Base-by-base conservation (phyloP, 2,888 invertebrate genomes). In the Ecliptopera silaceata region DNA sequence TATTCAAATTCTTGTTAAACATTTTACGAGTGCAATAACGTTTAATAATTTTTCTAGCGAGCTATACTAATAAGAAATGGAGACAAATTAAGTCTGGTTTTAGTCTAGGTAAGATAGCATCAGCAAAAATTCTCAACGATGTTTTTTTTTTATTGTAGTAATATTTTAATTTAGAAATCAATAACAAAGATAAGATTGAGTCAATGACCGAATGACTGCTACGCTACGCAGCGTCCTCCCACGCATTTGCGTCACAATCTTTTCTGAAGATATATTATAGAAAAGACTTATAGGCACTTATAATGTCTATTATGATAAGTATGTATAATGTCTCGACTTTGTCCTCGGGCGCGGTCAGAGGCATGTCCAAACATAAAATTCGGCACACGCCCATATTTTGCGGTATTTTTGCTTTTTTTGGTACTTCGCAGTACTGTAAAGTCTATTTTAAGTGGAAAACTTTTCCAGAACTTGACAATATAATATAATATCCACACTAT, bases 131-230 rank as follows among this genome's bases (percentile, higher is more conserved):
- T 5, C 18, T 17, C 4, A 12, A 13, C 43, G 13, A 29, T 29
- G 15, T 48, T 43, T 49, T 39, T 3, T 45, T 41, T 41, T 36
- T 32, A 36, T 12, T 49, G 4, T 1, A 47, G 36, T 13, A 15
- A 15, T 29, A 17, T 31, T 80, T 78, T 77, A 68, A 67, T 61
- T 79, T 77, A 75, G 73, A 77, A 77, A 79, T 78, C 72, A 78
- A 79, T 78, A 82, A 82, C 77, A 80, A 72, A 63, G 52, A 29
- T 80, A 79, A 77, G 75, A 76, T 75, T 20, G 53, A 63, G 79
- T 75, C 79, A 82, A 76, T 41, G 83, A 66, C 75, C 80, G 66
- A 56, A 60, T 63, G 66, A 71, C 68, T 47, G 65, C 64, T 56
- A 38, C 51, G 39, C 45, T 50, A 6, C 26, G 26, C 10, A n/a